Evolutionary conservation across 1,140 invertebrate genomes (phyloP).

Genomic region (Lepeophtheirus salmonis): DNA sequence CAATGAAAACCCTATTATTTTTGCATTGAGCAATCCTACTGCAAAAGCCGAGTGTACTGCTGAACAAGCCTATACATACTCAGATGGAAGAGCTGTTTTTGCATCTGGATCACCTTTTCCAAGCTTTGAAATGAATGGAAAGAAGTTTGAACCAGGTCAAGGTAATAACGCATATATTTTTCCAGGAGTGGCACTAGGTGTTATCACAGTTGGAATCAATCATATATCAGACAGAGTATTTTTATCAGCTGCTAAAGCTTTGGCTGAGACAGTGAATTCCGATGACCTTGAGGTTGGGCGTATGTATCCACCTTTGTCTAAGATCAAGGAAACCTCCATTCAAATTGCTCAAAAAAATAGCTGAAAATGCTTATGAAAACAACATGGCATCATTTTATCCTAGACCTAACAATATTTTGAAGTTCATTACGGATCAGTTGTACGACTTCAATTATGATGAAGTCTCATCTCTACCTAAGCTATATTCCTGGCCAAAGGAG

Average conservation of each 20-base stretch:
- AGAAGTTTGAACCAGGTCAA: conserved; percentile 68
- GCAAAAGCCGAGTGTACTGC: conserved; percentile 80
- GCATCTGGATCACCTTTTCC: conserved; percentile 80
- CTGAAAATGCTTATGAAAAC: conserved; percentile 18
- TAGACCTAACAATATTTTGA: conserved; percentile 21
- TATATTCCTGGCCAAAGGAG: conserved; percentile 13
- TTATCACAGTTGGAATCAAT: conserved; percentile 62
- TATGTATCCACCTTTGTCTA: conserved; percentile 77
- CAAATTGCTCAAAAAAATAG: conserved; percentile 11
- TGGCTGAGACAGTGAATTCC: conserved; percentile 33
- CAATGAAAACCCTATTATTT: conserved; percentile 72
- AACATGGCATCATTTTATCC: conserved; percentile 23
- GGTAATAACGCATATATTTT: conserved; percentile 95
- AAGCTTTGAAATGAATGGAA: conserved; percentile 51
- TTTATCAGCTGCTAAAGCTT: conserved; percentile 56
- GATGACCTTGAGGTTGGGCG: conserved; percentile 64
- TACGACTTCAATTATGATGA: conserved; percentile 22
- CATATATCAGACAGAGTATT: conserved; percentile 78
- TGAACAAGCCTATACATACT: conserved; percentile 64
- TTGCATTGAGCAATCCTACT: conserved; percentile 89
- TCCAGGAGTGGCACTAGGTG: conserved; percentile 74
- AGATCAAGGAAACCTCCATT: conserved; percentile 63
- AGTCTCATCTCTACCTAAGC: conserved; percentile 2
- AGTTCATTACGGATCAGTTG: conserved; percentile 21
- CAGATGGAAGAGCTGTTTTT: conserved; percentile 69